Base-by-base conservation (phyloP, 1,140 invertebrate genomes). In the Camponotus pennsylvanicus region DNA sequence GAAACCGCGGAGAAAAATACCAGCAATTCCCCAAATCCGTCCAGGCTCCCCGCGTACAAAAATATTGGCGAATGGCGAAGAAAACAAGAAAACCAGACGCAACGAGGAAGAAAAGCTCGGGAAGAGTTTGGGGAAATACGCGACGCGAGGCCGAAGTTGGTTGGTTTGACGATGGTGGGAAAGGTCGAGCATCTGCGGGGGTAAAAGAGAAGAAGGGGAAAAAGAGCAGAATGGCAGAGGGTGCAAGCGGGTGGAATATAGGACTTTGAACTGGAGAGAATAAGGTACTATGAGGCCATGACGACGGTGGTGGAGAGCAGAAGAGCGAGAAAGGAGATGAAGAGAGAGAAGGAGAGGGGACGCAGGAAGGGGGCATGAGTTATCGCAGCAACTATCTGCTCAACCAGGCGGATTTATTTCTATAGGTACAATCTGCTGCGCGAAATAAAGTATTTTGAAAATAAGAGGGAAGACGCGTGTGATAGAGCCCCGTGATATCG, bases 401-500 rank as follows among this genome's bases (percentile, higher is more conserved):
- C 92, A 93, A 92, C 89, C 89, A 90, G 90, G 83, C 89, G 91
- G 92, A 94, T 95, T 95, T 94, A 94, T 94, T 93, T 93, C 93
- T 93, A 94, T 93, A 93, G 93, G 92, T 94, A 93, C 94, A 94
- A 94, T 94, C 93, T 94, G 93, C 93, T 91, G 85, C 88, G 85
- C 89, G 77, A 93, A 94, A 95, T 94, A 94, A 93, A 94, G 90
- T 94, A 92, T 94, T 94, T 92, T 86, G 83, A 88, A 91, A 91
- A 91, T 91, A 91, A 91, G 89, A 80, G 86, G 86, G 78, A 83
- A 82, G 52, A 73, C 76, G 80, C 76, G 85, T 79, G 90, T 79
- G 90, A 87, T 91, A 70, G 80, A 91, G 57, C 77, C 77, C 55
- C 27, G 85, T 82, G 90, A 91, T 91, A 91, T 91, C 80, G 80